phyloP scores from a whole-genome alignment of 2,888 invertebrate species.

The Caenorhabditis uteleia region DNA sequence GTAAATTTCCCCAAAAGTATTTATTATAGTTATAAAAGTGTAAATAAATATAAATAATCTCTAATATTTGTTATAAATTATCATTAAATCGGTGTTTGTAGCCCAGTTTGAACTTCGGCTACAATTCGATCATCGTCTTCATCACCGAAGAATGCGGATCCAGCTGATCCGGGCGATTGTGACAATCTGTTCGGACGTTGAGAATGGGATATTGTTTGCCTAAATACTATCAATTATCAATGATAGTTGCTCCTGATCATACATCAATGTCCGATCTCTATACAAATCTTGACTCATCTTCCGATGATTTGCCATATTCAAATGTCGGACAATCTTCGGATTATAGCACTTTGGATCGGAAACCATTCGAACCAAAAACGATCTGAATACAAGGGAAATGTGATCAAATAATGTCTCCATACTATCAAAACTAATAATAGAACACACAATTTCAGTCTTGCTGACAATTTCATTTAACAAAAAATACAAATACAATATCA shows the following conservation, averaged over 20 bases:
- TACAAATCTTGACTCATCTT: constrained; percentile 71
- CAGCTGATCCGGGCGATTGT: neutral
- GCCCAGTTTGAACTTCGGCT: constrained; percentile 4
- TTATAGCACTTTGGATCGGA: constrained; percentile 91
- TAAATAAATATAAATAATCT: too few species aligned
- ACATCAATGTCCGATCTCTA: constrained; percentile 66
- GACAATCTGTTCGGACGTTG: constrained; percentile 37
- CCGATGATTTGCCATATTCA: constrained; percentile 67
- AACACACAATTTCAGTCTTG: too few species aligned
- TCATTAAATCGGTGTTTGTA: constrained; percentile 4
- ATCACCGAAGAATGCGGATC: neutral
- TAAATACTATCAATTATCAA: constrained; percentile 8
- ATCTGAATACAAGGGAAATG: constrained; percentile 69
- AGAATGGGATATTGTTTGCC: constrained; percentile 49
- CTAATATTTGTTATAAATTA: too few species aligned
- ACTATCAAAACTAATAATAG: too few species aligned
- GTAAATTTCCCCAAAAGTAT: too few species aligned
- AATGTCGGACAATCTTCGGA: constrained; percentile 78
- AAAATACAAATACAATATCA: too few species aligned
- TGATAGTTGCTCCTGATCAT: constrained; percentile 1
- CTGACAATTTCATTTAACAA: too few species aligned
- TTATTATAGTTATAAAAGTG: too few species aligned
- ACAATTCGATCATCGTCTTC: constrained; percentile 4
- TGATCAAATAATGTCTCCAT: too few species aligned
- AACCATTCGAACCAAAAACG: constrained; percentile 93